phyloP scores from a whole-genome alignment of 2,888 invertebrate genomes.

The Synergus laeviventris region DNA sequence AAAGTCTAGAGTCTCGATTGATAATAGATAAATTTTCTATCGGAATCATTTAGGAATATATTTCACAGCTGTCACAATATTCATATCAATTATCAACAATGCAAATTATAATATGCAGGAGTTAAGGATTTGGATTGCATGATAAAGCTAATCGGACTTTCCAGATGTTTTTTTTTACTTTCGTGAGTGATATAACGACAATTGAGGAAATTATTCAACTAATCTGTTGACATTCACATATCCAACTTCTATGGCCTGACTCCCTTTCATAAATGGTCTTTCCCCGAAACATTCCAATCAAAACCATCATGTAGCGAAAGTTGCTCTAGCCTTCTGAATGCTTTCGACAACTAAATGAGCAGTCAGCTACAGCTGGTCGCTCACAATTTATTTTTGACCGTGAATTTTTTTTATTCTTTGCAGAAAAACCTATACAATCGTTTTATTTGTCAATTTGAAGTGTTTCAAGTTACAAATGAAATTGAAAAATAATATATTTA shows the following conservation, averaged over 20 bases:
- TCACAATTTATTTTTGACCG: not conserved
- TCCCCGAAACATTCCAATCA: not conserved
- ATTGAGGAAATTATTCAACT: not conserved
- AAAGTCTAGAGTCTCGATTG: not conserved
- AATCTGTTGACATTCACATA: not conserved
- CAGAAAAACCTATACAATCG: no score
- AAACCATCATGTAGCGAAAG: slow-evolving; percentile 17
- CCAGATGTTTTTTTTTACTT: not conserved
- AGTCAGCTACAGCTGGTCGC: slow-evolving; percentile 30
- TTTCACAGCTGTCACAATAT: no score
- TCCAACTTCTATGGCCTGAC: not conserved
- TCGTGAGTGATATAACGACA: not conserved
- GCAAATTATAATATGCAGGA: not conserved
- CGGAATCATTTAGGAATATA: not conserved
- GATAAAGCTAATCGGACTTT: not conserved
- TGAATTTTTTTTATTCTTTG: no score
- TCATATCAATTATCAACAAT: no score
- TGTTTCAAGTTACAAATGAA: not conserved
- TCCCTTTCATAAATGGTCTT: not conserved
- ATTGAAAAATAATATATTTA: not conserved
- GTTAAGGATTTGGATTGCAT: not conserved
- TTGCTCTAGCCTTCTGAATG: slow-evolving; percentile 25
- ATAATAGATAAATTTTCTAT: not conserved
- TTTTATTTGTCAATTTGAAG: no score
- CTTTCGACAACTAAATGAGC: not conserved